Percentiles rank a stretch among this genome's conserved stretches.
These are phyloP conservation scores for Athrips mouffetella DNA, from an alignment of 2,888 invertebrate species.

Conservation along the genomic window DNA sequence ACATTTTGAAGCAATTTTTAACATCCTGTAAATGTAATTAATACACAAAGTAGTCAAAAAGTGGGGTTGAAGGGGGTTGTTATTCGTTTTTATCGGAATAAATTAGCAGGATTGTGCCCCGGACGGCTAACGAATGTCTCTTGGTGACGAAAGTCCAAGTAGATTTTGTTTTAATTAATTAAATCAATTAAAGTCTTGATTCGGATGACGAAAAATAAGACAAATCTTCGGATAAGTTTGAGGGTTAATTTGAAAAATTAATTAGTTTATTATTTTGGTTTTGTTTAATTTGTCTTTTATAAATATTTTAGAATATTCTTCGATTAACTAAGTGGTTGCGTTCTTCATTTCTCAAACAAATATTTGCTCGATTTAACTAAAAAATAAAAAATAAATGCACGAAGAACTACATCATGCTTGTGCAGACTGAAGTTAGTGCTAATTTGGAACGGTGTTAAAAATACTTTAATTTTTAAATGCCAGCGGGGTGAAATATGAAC, in stretches of 20 bases:
- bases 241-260: no score
- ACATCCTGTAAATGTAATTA: constrained; percentile 11
- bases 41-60: constrained; percentile 8
- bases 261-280: no score
- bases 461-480: no score
- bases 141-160: constrained; percentile 20
- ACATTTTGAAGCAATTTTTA: background rate
- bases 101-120: constrained; percentile 65
- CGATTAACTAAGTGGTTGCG: no score
- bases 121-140: constrained; percentile 60
- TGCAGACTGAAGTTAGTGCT: no score
- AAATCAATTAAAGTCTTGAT: constrained; percentile 42
- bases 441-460: no score
- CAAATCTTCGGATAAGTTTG: background rate
- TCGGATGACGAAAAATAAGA: constrained; percentile 1
- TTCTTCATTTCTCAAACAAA: no score
- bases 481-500: no score
- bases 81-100: constrained; percentile 66
- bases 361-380: no score
- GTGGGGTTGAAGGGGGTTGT: constrained; percentile 31
- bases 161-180: constrained; percentile 54
- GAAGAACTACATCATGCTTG: no score
- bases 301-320: background rate
- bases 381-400: no score
- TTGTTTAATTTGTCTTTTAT: background rate